Evolutionary conservation across 2,797 vertebrate species (phyloP).

Genomic region (Falco rusticolus): DNA sequence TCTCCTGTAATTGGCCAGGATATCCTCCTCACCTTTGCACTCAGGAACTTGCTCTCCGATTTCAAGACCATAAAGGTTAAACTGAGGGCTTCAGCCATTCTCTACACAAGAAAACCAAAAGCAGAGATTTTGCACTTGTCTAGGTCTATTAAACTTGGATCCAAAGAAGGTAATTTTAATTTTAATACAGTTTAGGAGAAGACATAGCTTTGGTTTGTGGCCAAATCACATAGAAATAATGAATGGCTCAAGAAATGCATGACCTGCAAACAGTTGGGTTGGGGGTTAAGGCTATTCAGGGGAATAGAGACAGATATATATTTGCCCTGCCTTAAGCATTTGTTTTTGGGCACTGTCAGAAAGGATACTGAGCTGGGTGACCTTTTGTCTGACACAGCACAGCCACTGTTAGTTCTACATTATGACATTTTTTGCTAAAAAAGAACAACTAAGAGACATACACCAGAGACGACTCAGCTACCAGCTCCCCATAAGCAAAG

Average conservation of each 20-base stretch:
- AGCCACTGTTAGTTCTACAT: neutral
- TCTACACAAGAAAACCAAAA: constrained; percentile 74
- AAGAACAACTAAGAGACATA: neutral
- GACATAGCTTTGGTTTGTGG: neutral
- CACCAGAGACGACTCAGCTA: neutral
- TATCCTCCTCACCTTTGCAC: constrained; percentile 79
- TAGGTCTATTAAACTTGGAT: constrained; percentile 62
- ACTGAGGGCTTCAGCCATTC: constrained; percentile 75
- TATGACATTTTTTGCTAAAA: neutral
- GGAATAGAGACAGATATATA: neutral
- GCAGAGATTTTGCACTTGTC: constrained; percentile 70
- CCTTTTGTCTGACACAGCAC: neutral
- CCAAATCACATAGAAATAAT: neutral
- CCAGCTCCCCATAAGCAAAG: neutral
- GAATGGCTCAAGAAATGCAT: neutral
- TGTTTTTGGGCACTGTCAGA: neutral
- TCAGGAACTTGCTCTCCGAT: constrained; percentile 76
- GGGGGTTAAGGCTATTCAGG: neutral
- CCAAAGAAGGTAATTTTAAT: constrained; percentile 82
- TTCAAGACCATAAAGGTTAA: constrained; percentile 75
- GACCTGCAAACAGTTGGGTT: neutral
- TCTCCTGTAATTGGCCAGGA: constrained; percentile 81
- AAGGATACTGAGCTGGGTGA: neutral
- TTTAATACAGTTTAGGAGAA: neutral
- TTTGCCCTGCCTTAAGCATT: neutral